Evolutionary conservation across 2,113 vertebrate species (phyloP), one percentile per base, ranked within the genome.

Genomic region (Myotis brandtii): DNA sequence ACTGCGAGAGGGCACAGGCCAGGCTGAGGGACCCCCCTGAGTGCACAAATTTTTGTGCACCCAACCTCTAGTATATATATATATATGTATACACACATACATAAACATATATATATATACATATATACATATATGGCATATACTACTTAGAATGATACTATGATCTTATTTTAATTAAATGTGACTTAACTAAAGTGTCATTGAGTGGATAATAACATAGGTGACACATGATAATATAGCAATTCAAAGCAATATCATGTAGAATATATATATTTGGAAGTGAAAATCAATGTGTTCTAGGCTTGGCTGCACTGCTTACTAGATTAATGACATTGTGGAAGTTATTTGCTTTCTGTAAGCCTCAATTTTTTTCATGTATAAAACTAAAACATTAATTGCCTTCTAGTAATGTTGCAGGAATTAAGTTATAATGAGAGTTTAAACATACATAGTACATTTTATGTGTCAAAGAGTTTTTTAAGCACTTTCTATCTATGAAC

Each of bases 101-200:
- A 48, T 48, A 48, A 2, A 48, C 8, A 48, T 12, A 48, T 5
- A 48, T 13, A 48, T 13, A 48, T 48, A 48, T 48, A 48, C 13
- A 48, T 48, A 48, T 48, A 48, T 48, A 48, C 2, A 46, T 46
- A 46, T 46, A 46, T 46, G 0, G 40, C 11, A 76, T 69, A 69
- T 81, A 89, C 8, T 9, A 52, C 37, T 59, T 62, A 81, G 37
- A 87, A 75, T 32, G 17, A 87, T 75, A 27, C 3, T 10, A 27
- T 75, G 10, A 90, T 80, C 48, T 83, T 37, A 56, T 37, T 66
- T 96, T 85, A 67, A 91, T 83, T 91, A 91, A 94, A 89, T 34
- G 52, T 34, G 18, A 84, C 66, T 37, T 48, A 86, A 92, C 30
- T 46, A 40, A 81, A 30, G 27, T 72, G 52, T 0, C 37, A 89